Percentiles rank a stretch among this genome's conserved stretches.
Conservation (phyloP, 92 coral and sea anemone genomes). For the Siderastrea siderea region DNA sequence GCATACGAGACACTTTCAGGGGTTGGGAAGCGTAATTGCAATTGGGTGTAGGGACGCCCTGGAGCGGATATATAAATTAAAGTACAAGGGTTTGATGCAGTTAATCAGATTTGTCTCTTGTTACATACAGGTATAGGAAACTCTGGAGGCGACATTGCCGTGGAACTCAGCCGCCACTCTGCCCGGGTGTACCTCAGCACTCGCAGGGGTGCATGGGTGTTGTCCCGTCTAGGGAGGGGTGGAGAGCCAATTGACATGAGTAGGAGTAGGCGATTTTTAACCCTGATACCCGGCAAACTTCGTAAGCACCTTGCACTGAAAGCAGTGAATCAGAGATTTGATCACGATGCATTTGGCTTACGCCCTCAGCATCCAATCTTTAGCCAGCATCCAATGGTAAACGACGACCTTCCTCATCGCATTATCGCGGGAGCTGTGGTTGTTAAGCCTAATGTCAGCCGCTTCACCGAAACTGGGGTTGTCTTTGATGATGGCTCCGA, state of each 20-base stretch:
- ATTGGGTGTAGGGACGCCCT: too few relatives aligned
- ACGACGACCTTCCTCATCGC: slow-evolving; percentile 91
- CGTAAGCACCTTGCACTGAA: neutral
- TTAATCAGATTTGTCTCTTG: neutral
- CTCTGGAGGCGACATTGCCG: slow-evolving; percentile 96
- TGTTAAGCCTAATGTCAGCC: slow-evolving; percentile 85
- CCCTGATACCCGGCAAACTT: slow-evolving; percentile 45
- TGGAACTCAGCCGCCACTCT: slow-evolving; percentile 93
- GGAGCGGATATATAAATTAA: too few relatives aligned
- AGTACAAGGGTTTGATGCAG: too few relatives aligned
- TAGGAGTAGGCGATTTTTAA: slow-evolving; percentile 59
- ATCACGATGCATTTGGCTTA: slow-evolving; percentile 73
- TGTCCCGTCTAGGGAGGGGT: slow-evolving; percentile 78
- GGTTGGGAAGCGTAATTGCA: too few relatives aligned
- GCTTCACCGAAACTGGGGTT: slow-evolving; percentile 82
- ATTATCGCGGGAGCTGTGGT: slow-evolving; percentile 78
- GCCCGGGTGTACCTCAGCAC: slow-evolving; percentile 89
- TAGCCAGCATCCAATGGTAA: slow-evolving; percentile 88
- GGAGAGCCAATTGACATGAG: slow-evolving; percentile 78
- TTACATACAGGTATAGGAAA: slow-evolving; percentile 86
- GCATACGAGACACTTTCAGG: too few relatives aligned
- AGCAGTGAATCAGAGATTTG: slow-evolving; percentile 64
- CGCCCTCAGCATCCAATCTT: slow-evolving; percentile 72
- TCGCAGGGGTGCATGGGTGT: slow-evolving; percentile 91
- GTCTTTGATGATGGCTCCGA: slow-evolving; percentile 84